Conservation (phyloP, 37 sponge, comb jelly and placozoan genomes). For the Axinella damicornis region DNA sequence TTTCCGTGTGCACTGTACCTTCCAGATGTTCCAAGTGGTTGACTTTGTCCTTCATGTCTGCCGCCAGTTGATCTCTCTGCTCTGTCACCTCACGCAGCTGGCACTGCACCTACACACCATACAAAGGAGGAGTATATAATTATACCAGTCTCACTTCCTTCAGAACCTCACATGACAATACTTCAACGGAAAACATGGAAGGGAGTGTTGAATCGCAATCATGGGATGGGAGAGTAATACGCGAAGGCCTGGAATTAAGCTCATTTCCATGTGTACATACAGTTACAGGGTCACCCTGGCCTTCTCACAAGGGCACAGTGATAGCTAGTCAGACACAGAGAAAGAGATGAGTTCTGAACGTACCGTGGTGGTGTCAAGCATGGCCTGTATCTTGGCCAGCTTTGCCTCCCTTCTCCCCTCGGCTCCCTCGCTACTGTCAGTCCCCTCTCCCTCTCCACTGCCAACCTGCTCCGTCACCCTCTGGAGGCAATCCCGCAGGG, state of each 20-base stretch:
- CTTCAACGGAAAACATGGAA: too few relatives aligned
- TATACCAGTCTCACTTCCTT: not conserved
- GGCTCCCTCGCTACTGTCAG: not conserved
- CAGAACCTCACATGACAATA: too few relatives aligned
- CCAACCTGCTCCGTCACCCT: constrained; percentile 31
- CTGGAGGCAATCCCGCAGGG: constrained; percentile 47
- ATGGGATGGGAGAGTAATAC: too few relatives aligned
- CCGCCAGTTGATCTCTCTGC: constrained; percentile 41
- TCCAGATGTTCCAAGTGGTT: not conserved
- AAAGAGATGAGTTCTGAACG: not conserved
- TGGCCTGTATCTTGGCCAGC: constrained; percentile 63
- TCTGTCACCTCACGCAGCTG: constrained; percentile 31
- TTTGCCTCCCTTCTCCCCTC: constrained; percentile 19
- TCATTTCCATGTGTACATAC: too few relatives aligned
- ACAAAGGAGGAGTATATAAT: not conserved
- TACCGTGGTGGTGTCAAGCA: constrained; percentile 84
- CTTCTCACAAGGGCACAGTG: not conserved
- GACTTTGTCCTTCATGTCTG: constrained; percentile 15
- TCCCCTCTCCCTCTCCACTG: constrained; percentile 2
- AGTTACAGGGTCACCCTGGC: too few relatives aligned
- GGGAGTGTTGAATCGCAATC: too few relatives aligned
- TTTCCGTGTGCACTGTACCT: constrained; percentile 45
- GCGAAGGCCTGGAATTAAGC: too few relatives aligned
- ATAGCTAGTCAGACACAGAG: too few relatives aligned
- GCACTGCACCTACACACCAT: constrained; percentile 40